A percentile compares a stretch with the other conserved stretches of the same genome.
Evolutionary conservation across 2,113 vertebrate species (phyloP).

Genomic region (Neomonachus schauinslandi): DNA sequence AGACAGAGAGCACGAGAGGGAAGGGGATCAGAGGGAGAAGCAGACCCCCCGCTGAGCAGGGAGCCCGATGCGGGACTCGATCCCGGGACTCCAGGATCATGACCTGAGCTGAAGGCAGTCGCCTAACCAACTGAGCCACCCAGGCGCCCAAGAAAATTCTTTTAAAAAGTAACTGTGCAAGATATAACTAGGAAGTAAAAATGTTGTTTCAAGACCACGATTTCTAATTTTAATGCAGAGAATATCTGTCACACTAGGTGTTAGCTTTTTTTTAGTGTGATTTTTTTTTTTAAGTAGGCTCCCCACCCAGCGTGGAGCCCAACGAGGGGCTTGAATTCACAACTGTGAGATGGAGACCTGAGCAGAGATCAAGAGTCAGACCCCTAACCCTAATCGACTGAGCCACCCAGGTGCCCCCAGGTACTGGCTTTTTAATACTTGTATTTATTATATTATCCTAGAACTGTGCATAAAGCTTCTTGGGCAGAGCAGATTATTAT

Average conservation of each 20-base stretch:
- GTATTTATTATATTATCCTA: not conserved
- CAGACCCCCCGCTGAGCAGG: no score
- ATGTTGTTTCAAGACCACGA: not conserved
- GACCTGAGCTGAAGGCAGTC: no score
- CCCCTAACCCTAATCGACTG: not conserved
- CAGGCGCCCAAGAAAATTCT: not conserved
- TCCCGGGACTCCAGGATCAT: no score
- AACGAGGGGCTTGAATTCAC: not conserved
- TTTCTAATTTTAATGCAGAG: not conserved
- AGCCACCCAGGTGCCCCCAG: not conserved
- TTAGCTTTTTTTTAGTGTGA: not conserved
- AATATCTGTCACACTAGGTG: not conserved
- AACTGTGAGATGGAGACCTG: not conserved
- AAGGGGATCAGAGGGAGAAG: no score
- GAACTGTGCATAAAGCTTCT: not conserved
- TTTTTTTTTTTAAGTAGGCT: not conserved
- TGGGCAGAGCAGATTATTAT: not conserved
- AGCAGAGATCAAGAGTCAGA: not conserved
- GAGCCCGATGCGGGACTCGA: no score
- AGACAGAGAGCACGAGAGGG: no score
- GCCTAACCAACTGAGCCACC: no score
- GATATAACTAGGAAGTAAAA: not conserved
- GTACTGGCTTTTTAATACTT: not conserved
- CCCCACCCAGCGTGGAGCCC: not conserved
- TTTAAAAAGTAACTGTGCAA: not conserved